phyloP scores from a whole-genome alignment of 2,113 vertebrate genomes.

The Pedetes capensis region DNA sequence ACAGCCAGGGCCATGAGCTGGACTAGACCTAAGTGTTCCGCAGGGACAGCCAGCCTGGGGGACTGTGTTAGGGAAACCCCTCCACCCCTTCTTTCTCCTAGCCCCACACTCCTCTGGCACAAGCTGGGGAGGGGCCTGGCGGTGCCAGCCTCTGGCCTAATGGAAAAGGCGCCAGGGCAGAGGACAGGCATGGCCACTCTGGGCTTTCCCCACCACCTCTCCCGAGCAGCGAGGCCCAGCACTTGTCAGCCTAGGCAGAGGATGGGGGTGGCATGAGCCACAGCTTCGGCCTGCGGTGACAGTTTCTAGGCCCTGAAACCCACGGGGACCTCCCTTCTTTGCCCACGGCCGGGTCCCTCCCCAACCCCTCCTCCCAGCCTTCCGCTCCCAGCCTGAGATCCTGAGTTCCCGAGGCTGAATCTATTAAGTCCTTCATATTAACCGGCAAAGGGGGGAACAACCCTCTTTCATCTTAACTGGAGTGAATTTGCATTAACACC shows the following conservation, averaged over 20 bases:
- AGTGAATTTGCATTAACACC: conserved; percentile 78
- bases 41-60: neutral
- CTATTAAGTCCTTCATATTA: conserved; percentile 77
- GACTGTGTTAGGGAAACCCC: neutral
- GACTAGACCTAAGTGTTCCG: neutral
- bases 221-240: neutral
- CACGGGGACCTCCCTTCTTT: neutral
- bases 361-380: neutral
- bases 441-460: conserved; percentile 64
- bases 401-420: conserved; percentile 62
- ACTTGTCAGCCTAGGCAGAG: neutral
- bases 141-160: neutral
- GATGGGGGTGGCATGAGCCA: neutral
- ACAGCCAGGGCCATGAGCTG: too few relatives aligned
- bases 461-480: conserved; percentile 76
- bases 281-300: neutral
- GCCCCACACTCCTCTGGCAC: neutral
- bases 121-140: neutral
- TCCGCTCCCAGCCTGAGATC: conserved; percentile 5
- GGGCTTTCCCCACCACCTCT: neutral
- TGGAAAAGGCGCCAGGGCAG: neutral
- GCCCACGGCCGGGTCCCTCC: too few relatives aligned
- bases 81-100: neutral
- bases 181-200: neutral
- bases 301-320: neutral